Evolutionary conservation across 2,113 vertebrate species (phyloP), one percentile per base, ranked within the genome.

Genomic region (Gracilinanus agilis): DNA sequence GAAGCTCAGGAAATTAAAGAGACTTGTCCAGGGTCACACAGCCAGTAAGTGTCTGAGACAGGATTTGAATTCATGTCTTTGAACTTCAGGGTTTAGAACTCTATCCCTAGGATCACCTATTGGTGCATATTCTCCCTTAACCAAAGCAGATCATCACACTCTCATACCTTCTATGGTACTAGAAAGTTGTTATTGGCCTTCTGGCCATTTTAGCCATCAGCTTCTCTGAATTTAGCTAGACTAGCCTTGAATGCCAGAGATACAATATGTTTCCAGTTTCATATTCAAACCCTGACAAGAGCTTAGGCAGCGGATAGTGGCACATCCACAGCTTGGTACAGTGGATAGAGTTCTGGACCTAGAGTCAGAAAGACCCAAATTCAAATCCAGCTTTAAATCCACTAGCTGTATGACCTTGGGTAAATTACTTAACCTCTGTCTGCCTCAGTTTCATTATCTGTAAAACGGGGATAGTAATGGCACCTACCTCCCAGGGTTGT

Each of bases 391-490:
- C 55, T 49, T 92, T 55, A n/a, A n/a, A 83, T 83, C 29, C 24
- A 61, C n/a, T 56, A 55, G 29, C 24, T 91, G 10, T 88, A 55
- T 95, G 53, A 93, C 44, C 54, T 25, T n/a, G 3, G 83, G 55
- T 8, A 90, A 90, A 89, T 1, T 55, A 2, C 25, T 94, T 34
- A 49, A 61, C 44, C n/a, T 55, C 55, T 40, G 55, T 56, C 27
- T 92, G 56, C 75, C 90, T 53, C 34, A 75, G 27, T 75, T 75
- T 93, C 89, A 24, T 75, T 53, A 53, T 75, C 53, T 93, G 61
- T 92, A 24, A 93, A 92, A 93, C 54, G 89, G 27, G 89, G 53
- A 91, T 92, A 67, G 13, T 34, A 67, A 67, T 34, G 13, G 58
- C 58, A 90, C 19, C 44, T 89, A n/a, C 40, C 49, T 92, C 24